Percentiles rank a stretch among this genome's conserved stretches.
These are phyloP conservation scores for Musca domestica DNA, from an alignment of 1,140 invertebrate genomes.

Conservation along the genomic window DNA sequence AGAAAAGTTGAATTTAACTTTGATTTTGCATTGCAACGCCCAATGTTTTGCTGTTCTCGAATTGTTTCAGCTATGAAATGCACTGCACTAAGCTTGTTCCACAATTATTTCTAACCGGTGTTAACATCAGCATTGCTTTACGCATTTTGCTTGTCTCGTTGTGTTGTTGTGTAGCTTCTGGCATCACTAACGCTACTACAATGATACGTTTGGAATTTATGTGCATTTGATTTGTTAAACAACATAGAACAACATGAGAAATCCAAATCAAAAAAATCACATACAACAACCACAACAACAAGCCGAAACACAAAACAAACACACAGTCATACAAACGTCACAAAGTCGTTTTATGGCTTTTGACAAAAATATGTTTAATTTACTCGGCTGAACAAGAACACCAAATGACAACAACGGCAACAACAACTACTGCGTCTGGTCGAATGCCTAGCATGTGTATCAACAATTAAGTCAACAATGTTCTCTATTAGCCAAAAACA, in stretches of 20 bases:
- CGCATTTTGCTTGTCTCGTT: too few species aligned
- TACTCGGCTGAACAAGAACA: background rate
- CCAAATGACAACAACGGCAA: background rate
- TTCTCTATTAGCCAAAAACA: constrained; percentile 21
- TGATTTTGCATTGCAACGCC: too few species aligned
- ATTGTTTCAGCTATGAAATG: too few species aligned
- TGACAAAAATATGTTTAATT: constrained; percentile 11
- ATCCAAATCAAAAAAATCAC: too few species aligned
- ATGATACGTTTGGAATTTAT: background rate
- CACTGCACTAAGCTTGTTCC: too few species aligned
- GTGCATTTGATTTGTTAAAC: background rate
- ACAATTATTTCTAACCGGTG: too few species aligned
- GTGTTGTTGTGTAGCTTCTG: too few species aligned
- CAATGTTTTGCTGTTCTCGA: too few species aligned
- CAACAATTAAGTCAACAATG: constrained; percentile 13
- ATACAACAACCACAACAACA: background rate
- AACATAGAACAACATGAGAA: too few species aligned
- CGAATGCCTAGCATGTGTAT: background rate
- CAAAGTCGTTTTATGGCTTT: constrained; percentile 12
- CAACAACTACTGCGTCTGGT: background rate
- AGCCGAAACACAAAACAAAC: background rate
- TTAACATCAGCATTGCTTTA: too few species aligned
- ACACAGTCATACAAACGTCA: background rate
- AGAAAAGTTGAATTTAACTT: too few species aligned
- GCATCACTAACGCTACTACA: too few species aligned